Conservation (phyloP, 2,888 invertebrate genomes). For the Cerastis rubricosa region DNA sequence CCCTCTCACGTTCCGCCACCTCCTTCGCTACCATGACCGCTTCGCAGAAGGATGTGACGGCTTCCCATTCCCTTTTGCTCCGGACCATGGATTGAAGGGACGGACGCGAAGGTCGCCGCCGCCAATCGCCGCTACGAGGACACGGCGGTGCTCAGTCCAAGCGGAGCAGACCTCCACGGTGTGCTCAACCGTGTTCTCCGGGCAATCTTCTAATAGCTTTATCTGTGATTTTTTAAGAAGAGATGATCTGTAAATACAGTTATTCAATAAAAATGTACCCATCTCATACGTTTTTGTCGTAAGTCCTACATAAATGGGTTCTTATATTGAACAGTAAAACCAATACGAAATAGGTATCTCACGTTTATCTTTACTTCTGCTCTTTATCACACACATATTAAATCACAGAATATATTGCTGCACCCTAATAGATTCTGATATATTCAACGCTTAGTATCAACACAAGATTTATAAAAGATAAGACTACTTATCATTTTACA, state of each 20-base stretch:
- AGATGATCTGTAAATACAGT: neutral
- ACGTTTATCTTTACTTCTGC: neutral
- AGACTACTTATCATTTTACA: constrained; percentile 40
- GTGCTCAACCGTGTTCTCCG: no score
- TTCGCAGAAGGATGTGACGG: no score
- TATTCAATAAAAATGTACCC: neutral
- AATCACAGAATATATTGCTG: constrained; percentile 24
- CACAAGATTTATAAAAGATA: constrained; percentile 43
- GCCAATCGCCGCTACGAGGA: no score
- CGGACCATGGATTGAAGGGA: no score
- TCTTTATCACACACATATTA: constrained; percentile 13
- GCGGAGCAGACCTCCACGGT: no score
- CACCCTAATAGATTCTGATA: constrained; percentile 48
- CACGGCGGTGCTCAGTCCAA: no score
- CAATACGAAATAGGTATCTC: neutral
- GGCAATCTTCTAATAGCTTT: no score
- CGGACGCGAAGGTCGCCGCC: no score
- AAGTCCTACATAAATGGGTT: neutral
- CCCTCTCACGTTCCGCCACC: no score
- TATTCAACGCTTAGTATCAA: constrained; percentile 36
- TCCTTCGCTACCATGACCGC: no score
- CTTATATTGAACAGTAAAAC: neutral
- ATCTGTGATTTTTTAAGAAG: neutral
- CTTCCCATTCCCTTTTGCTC: no score
- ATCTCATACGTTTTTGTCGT: neutral